Percentiles rank a stretch among this genome's conserved stretches.
Evolutionary conservation across 2,888 invertebrate genomes (phyloP).

Genomic region (Pterobdella sp.): DNA sequence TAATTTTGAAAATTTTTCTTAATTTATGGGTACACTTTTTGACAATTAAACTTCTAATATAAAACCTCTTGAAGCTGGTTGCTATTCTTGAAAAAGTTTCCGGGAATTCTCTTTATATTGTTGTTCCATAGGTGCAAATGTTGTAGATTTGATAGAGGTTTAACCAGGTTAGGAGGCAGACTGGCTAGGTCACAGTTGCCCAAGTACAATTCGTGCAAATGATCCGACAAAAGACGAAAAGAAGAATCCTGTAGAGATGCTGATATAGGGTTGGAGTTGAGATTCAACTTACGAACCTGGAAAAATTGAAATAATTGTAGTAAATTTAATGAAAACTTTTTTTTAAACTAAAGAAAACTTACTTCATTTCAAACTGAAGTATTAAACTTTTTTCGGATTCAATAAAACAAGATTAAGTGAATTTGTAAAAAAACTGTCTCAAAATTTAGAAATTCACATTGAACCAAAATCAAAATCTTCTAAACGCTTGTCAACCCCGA

Average conservation of each 20-base stretch:
- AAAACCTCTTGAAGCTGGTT: background rate
- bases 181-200: slow-evolving; percentile 32
- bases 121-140: slow-evolving; percentile 37
- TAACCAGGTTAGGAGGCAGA: slow-evolving; percentile 30
- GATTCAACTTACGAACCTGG: slow-evolving; percentile 34
- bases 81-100: slow-evolving; percentile 5
- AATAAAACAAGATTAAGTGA: no score
- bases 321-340: slow-evolving; percentile 22
- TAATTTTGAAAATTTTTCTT: background rate
- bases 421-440: no score
- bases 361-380: no score
- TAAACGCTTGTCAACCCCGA: no score
- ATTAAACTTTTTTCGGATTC: no score
- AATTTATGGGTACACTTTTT: background rate
- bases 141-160: slow-evolving; percentile 30
- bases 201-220: slow-evolving; percentile 34
- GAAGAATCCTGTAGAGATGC: slow-evolving; percentile 29
- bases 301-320: slow-evolving; percentile 20
- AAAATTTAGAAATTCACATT: no score
- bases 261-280: slow-evolving; percentile 36
- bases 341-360: slow-evolving; percentile 22
- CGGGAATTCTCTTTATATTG: slow-evolving; percentile 23
- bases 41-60: background rate
- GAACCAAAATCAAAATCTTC: no score
- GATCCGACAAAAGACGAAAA: slow-evolving; percentile 32